Evolutionary conservation across 2,888 invertebrate species (phyloP).

Genomic region (Aricia artaxerxes): DNA sequence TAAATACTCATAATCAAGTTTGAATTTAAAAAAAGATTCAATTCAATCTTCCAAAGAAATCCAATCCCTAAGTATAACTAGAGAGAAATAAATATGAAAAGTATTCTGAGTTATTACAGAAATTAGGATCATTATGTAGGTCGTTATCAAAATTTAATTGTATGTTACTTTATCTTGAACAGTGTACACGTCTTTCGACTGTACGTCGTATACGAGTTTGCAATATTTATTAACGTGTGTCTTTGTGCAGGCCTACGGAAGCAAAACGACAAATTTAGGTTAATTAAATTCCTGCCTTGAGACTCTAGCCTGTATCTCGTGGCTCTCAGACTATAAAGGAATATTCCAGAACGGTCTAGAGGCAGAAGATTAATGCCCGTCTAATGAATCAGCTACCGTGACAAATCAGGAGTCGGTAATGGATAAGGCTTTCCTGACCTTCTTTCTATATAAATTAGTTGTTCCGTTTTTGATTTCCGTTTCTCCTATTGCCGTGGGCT

Average conservation of each 20-base stretch:
- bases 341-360: not conserved
- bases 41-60: not conserved
- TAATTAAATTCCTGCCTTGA: slow-evolving; percentile 28
- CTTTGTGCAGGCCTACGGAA: slow-evolving; percentile 15
- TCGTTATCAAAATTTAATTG: not conserved
- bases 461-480: slow-evolving; percentile 53
- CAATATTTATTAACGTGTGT: slow-evolving; percentile 10
- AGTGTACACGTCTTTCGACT: not conserved
- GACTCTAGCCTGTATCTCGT: slow-evolving; percentile 23
- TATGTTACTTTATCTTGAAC: not conserved
- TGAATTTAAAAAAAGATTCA: not conserved
- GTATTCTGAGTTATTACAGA: not conserved
- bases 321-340: not conserved
- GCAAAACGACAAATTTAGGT: slow-evolving; percentile 25
- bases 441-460: slow-evolving; percentile 63
- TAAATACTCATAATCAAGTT: not conserved
- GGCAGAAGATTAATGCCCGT: slow-evolving; percentile 42
- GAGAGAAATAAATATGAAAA: too few relatives aligned
- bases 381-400: slow-evolving; percentile 75
- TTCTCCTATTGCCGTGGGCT: slow-evolving; percentile 21
- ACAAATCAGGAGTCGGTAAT: slow-evolving; percentile 71
- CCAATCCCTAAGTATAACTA: too few relatives aligned
- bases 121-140: not conserved
- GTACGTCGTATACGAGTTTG: slow-evolving; percentile 5
- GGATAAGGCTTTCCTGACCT: slow-evolving; percentile 67